Evolutionary conservation across 2,888 invertebrate genomes (phyloP), one percentile per base, ranked within the genome.

Genomic region (Drosophila birchii): DNA sequence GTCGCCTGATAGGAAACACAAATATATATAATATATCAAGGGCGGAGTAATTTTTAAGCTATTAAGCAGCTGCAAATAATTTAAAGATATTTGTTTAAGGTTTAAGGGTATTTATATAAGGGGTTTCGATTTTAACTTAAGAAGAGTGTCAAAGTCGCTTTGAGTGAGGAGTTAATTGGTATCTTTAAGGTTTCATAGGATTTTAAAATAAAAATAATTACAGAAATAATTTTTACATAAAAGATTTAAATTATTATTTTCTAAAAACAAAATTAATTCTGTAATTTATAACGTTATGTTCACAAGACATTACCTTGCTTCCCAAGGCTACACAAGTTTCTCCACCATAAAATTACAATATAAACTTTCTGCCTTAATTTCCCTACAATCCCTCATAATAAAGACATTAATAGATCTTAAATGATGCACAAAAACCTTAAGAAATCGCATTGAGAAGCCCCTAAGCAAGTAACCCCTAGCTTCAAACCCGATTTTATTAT

Each of bases 331-430:
- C 8, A 18, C 18, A 49, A 38, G 38, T 26, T 26, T 16, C 18
- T 18, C 12, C 20, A n/a, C 2, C 20, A 66, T 66, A 18, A 39
- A 47, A 18, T 6, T 7, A 36, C 32, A 43, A 51, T 16, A 51
- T n/a, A 51, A 20, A 36, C 29, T 14, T 9, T 4, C 5, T n/a
- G 14, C n/a, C 14, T 49, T 39, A 55, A 45, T 67, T 57, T 39
- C 41, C 38, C 41, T 61, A 59, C 14, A 63, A 32, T 60, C 60
- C 34, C 68, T 49, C 54, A 73, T 76, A 55, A 73, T 68, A 29
- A 44, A 73, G 73, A 67, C 47, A 68, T 73, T 72, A 72, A 68
- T 76, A 47, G 57, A 18, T 39, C 45, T 45, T 45, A 66, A 72
- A 56, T 34, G 57, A 34, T 29, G 18, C 41, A 74, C 49, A 74